A percentile compares a stretch with the other conserved stretches of the same genome.
These are phyloP conservation scores for Enteromius anoplus DNA, from an alignment of 2,797 vertebrate species.

Conservation along the genomic window DNA sequence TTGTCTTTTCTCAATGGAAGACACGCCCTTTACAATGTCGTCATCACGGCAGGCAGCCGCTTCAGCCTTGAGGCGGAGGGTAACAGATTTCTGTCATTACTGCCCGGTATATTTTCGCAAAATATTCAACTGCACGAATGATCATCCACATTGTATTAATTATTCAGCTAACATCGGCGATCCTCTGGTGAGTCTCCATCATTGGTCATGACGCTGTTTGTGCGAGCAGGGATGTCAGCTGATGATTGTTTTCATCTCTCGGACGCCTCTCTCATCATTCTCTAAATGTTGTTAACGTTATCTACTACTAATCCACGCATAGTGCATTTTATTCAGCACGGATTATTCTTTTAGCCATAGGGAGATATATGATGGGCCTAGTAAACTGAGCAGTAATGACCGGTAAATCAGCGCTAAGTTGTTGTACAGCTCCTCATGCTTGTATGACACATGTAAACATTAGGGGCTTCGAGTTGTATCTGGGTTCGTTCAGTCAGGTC, in stretches of 20 bases:
- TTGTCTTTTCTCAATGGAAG: neutral
- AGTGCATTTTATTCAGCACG: neutral
- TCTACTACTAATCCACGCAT: neutral
- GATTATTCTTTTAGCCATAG: neutral
- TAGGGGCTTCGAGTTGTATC: neutral
- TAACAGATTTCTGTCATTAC: neutral
- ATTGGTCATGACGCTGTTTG: conserved; percentile 1
- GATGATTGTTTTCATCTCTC: conserved; percentile 6
- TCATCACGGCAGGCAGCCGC: conserved; percentile 31
- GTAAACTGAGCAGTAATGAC: conserved; percentile 1
- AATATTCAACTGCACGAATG: conserved; percentile 36
- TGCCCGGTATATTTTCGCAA: neutral
- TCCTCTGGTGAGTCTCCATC: conserved; percentile 67
- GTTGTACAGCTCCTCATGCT: neutral
- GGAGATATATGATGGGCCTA: neutral
- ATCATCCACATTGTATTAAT: conserved; percentile 1
- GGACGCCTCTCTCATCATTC: conserved; percentile 6
- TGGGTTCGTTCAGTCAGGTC: conserved; percentile 32
- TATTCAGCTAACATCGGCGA: conserved; percentile 51
- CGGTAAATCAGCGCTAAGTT: neutral
- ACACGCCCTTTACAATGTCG: conserved; percentile 26
- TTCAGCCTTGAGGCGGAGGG: neutral
- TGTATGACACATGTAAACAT: neutral
- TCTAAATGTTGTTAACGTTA: too few species aligned
- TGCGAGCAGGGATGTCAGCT: conserved; percentile 13